Percentiles rank a stretch among this genome's conserved stretches.
Evolutionary conservation across 2,888 invertebrate genomes (phyloP).

Genomic region (Calliopum simillimum): DNA sequence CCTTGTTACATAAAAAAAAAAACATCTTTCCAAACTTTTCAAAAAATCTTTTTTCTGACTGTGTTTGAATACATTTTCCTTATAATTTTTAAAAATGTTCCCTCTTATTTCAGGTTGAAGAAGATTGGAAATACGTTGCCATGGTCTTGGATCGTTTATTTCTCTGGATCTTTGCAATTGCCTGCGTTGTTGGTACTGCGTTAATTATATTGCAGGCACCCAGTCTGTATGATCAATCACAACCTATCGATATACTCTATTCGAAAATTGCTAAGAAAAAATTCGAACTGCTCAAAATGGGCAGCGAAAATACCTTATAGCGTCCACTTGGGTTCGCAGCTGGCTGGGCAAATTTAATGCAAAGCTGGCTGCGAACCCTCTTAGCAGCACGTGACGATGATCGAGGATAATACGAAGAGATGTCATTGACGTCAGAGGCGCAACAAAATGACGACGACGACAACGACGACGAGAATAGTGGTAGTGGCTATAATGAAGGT

Average conservation of each 20-base stretch:
- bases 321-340: slow-evolving; percentile 69
- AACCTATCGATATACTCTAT: slow-evolving; percentile 89
- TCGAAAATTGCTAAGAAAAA: slow-evolving; percentile 93
- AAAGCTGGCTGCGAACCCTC: slow-evolving; percentile 76
- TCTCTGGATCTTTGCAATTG: slow-evolving; percentile 94
- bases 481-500: slow-evolving; percentile 15
- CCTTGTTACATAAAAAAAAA: no score
- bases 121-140: slow-evolving; percentile 98
- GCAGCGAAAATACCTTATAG: slow-evolving; percentile 71
- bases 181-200: slow-evolving; percentile 90
- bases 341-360: slow-evolving; percentile 77
- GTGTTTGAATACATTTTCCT: no score
- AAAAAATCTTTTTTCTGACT: no score
- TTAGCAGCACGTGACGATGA: slow-evolving; percentile 74
- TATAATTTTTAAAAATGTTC: neutral
- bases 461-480: slow-evolving; percentile 15
- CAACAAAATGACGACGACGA: no score
- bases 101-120: slow-evolving; percentile 80
- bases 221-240: slow-evolving; percentile 89
- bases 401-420: slow-evolving; percentile 64
- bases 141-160: slow-evolving; percentile 96
- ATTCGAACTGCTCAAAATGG: slow-evolving; percentile 88
- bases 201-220: slow-evolving; percentile 91
- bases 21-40: no score
- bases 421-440: slow-evolving; percentile 50